Evolutionary conservation across 1,140 invertebrate genomes (phyloP), one percentile per base, ranked within the genome.

Genomic region (Neuroterus valhalla): DNA sequence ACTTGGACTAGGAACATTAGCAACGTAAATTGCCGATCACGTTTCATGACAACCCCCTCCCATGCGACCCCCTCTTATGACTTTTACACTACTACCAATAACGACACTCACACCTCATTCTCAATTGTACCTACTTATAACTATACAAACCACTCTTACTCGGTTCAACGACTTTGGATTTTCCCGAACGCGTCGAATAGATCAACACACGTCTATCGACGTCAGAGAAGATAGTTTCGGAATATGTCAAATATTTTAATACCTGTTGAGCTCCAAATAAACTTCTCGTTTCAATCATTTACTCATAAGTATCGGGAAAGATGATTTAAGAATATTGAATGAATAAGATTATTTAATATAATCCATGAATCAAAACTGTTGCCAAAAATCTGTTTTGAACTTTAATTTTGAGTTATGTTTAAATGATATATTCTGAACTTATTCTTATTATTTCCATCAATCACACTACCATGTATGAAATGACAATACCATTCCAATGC

Each of bases 11-110:
- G 8, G 42, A 46, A 48, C 17, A 48, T n/a, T 15, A 31, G 71
- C 70, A 78, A 78, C 70, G 77, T 76, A 66, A 66, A 31, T 48
- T 15, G 23, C 43, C 31, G 67, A 76, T 76, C 77, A 78, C 75
- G 77, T 78, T 78, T 76, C 31, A 46, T 31, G 42, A 68, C 43
- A 43, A 42, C 43, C 67, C 42, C 42, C 42, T 46, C 43, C 67
- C 19, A 10, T 12, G 3, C 15, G 5, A 4, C 31, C 42, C 42
- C 15, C 67, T 42, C 6, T n/a, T n/a, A n/a, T n/a, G n/a, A n/a
- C n/a, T n/a, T n/a, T n/a, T n/a, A n/a, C n/a, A n/a, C 31, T n/a
- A 14, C 43, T 21, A 0, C 62, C 2, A n/a, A 6, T 68, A 19
- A 31, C 67, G 19, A 46, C 19, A 5, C 43, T 69, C 42, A 48